A percentile compares a stretch with the other conserved stretches of the same genome.
Conservation (phyloP, 1,140 invertebrate species). For the Leucophenga varia region DNA sequence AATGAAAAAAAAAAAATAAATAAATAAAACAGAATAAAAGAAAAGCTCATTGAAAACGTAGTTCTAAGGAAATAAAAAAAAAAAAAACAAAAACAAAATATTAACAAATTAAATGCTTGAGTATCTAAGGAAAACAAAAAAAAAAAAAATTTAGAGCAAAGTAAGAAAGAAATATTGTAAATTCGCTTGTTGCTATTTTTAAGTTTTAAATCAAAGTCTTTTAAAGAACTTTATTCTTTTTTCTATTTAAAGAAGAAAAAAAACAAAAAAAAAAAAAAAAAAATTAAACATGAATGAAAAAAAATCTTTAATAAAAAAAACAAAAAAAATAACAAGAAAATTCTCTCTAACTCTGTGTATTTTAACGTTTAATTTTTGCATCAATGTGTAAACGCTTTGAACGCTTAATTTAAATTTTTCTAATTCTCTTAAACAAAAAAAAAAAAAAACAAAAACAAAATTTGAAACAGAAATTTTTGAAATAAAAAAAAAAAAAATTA, state of each 20-base stretch:
- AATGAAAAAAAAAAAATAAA: conserved; percentile 2
- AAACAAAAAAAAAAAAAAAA: conserved; percentile 10
- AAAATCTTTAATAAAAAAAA: conserved; percentile 29
- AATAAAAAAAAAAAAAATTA: conserved; percentile 7
- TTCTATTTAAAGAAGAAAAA: conserved; percentile 27
- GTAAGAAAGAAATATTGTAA: conserved; percentile 39
- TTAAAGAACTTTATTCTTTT: conserved; percentile 52
- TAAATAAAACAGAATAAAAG: conserved; percentile 5
- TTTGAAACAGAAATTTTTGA: too few relatives aligned
- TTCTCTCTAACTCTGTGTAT: conserved; percentile 46
- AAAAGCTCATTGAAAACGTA: conserved; percentile 4
- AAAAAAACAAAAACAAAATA: conserved; percentile 8
- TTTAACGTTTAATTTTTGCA: conserved; percentile 48
- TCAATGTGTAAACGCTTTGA: conserved; percentile 47
- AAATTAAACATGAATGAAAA: conserved; percentile 18
- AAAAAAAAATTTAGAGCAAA: conserved; percentile 14
- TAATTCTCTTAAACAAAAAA: conserved; percentile 33
- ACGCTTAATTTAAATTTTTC: conserved; percentile 47
- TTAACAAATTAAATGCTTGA: too few relatives aligned
- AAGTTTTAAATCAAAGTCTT: conserved; percentile 54
- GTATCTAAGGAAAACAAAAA: conserved; percentile 16
- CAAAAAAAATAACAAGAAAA: conserved; percentile 21
- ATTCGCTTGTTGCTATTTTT: conserved; percentile 55
- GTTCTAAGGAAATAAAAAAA: conserved; percentile 17
- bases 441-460: conserved; percentile 12